Base-by-base conservation (phyloP, 2,113 vertebrate genomes). In the Struthio camelus region DNA sequence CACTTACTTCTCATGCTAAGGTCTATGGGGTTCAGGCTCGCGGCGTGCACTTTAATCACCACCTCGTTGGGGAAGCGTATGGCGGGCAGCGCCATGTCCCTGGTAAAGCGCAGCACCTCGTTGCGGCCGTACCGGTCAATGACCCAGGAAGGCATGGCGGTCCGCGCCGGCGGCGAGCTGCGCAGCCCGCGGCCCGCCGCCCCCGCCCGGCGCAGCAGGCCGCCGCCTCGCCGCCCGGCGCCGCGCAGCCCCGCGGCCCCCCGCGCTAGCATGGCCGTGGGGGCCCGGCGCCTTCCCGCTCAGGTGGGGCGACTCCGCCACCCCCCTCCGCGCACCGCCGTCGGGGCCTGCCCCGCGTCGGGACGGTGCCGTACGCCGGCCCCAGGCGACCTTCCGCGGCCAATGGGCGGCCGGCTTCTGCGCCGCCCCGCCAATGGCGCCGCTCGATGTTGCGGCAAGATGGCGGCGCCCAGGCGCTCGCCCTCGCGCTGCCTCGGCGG, bases 1-100 rank as follows among this genome's bases (percentile, higher is more conserved):
- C 89, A 98, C 99, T 99, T 98, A 99, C 99, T 99, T 98, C 99
- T 98, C 99, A 99, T 99, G 95, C 98, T 99, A 87, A 99, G 97
- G 93, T 99, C 99, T 81, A 99, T 97, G 24, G 99, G 99, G 95
- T 99, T 99, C 56, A 99, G 95, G 93, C 98, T 98, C 19, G 99
- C 98, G 30, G 99, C 99, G 16, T 98, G 98, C 93, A 99, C 99
- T 96, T 98, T 99, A 80, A 99, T 97, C 72, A 99, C 98, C 30
- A 99, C 99, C 97, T 99, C 99, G 97, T 99, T 99, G 14, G 99
- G 99, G 80, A 98, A 99, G 83, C 97, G 85, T 90, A 99, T 98
- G 76, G 98, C 12, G 34, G 99, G 99, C 77, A 99, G 97, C 51
- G 89, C 66, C 95, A 98, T 99, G 38, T 99, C 98, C 86, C 92